Evolutionary conservation across 2,113 vertebrate species (phyloP), one percentile per base, ranked within the genome.

Genomic region (Redunca redunca): DNA sequence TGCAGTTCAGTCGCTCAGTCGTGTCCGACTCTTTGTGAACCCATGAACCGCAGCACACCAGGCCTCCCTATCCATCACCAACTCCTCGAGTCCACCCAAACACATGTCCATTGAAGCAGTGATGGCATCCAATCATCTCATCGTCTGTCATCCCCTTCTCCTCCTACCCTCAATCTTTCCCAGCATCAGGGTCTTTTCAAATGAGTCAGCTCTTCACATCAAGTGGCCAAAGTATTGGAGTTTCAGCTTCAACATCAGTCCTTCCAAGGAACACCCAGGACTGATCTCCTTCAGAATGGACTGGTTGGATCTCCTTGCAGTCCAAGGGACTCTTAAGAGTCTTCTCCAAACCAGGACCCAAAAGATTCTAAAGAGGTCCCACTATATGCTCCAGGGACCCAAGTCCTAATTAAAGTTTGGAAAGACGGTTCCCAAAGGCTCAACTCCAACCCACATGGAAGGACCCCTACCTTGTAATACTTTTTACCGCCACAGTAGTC

Each of bases 1-100:
- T 62, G 16, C 62, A 64, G 30, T 33, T 64, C 62, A 64, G 7
- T 64, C 0, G 0, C 60, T 64, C 60, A 64, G 30, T 33, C 1
- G 6, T 64, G 62, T n/a, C 62, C 62, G 4, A 5, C 7, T 64
- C 33, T 64, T n/a, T 64, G 62, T 0, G 7, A 64, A 15, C 30
- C 62, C 4, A n/a, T 64, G 33, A 64, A 64, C 7, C 7, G 0
- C 62, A 64, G 62, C 16, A 64, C 0, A 4, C 30, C 62, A 64
- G 62, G 62, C 62, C 33, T 64, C 62, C 7, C 33, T 64, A 33
- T n/a, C 62, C 33, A n/a, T n/a, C 15, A 19, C 16, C 30, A n/a
- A 19, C 16, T n/a, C 62, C 62, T 1, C 0, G 15, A n/a, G 62
- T 9, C 15, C 62, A 64, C 16, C 15, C 30, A 19, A n/a, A 64